These are phyloP conservation scores for Bombus pyrosoma DNA, from an alignment of 1,140 invertebrate genomes.

Conservation along the genomic window DNA sequence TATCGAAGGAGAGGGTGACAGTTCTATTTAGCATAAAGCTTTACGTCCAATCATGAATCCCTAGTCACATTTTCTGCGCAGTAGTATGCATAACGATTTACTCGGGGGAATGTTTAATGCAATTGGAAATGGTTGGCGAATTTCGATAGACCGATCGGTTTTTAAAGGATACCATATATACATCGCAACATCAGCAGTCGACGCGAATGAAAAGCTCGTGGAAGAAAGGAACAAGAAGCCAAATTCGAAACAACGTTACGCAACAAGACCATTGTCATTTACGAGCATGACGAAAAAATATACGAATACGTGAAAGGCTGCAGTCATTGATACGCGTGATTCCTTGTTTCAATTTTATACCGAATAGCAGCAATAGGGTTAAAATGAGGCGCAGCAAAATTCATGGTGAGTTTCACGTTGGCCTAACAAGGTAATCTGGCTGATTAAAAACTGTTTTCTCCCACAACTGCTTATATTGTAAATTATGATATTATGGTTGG, in stretches of 20 bases:
- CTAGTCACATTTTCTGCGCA: no score
- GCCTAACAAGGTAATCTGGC: neutral
- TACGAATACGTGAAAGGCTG: neutral
- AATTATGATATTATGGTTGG: neutral
- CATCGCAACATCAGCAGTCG: neutral
- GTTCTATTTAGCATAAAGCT: conserved; percentile 14
- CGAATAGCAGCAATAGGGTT: neutral
- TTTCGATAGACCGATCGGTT: neutral
- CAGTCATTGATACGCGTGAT: no score
- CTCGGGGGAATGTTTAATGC: neutral
- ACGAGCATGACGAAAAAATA: neutral
- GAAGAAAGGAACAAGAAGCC: neutral
- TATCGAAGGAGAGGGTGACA: neutral
- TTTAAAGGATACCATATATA: neutral
- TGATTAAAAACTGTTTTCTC: neutral
- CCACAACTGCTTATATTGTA: neutral
- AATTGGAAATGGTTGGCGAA: neutral
- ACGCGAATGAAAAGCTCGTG: neutral
- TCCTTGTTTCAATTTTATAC: no score
- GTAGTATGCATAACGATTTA: neutral
- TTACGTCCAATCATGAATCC: neutral
- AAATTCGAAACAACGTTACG: neutral
- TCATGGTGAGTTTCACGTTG: neutral
- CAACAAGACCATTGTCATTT: neutral
- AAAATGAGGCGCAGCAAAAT: neutral